Conservation (phyloP, 1,140 invertebrate genomes). For the Anoplolepis gracilipes region DNA sequence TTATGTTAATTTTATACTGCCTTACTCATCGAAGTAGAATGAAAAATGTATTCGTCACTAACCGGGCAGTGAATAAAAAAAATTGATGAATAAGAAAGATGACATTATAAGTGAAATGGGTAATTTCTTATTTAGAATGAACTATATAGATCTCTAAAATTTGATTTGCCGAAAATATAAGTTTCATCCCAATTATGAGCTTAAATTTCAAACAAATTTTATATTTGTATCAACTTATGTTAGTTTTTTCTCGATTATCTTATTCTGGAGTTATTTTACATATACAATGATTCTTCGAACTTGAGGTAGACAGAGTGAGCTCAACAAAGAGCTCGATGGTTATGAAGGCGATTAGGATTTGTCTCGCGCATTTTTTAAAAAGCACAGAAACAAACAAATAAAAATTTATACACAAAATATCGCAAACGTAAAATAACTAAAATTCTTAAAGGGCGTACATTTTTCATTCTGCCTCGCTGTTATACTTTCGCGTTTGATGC, state of each 20-base stretch:
- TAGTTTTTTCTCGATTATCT: neutral
- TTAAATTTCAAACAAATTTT: neutral
- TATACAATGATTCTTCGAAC: constrained; percentile 29
- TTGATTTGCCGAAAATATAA: neutral
- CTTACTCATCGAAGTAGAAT: constrained; percentile 57
- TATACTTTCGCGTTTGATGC: constrained; percentile 54
- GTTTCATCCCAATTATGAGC: neutral
- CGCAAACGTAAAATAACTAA: constrained; percentile 1
- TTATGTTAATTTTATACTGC: constrained; percentile 42
- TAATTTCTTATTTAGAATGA: neutral
- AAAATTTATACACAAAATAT: neutral
- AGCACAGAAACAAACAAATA: neutral
- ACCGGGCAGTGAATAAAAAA: constrained; percentile 5
- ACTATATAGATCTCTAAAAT: neutral
- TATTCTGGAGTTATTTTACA: constrained; percentile 33
- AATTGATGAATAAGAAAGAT: neutral
- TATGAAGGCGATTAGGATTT: constrained; percentile 40
- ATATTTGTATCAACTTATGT: constrained; percentile 6
- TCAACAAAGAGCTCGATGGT: constrained; percentile 31
- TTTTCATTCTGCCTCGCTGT: constrained; percentile 56
- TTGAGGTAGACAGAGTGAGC: constrained; percentile 58
- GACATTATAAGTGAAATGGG: neutral
- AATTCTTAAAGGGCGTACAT: constrained; percentile 16
- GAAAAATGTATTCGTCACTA: constrained; percentile 49
- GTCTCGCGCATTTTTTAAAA: constrained; percentile 13